Conservation (phyloP, 2,888 invertebrate genomes). For the Sarcophaga subvicina region DNA sequence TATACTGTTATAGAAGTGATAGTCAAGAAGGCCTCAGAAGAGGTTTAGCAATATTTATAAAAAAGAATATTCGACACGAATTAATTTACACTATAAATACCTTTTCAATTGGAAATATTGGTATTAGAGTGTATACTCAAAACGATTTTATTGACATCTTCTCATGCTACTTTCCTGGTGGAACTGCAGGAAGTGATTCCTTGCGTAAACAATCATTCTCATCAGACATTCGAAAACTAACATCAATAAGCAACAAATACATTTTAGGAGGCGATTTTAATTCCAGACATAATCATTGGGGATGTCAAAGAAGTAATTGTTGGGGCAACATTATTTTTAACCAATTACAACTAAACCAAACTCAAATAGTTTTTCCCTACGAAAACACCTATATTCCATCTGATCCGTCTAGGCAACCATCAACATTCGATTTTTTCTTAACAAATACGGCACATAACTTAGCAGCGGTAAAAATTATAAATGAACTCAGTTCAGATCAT, state of each 20-base stretch:
- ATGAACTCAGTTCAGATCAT: background rate
- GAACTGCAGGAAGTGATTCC: background rate
- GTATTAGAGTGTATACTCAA: background rate
- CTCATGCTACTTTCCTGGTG: background rate
- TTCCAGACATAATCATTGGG: too few species aligned
- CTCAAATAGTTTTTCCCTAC: background rate
- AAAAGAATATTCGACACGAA: conserved; percentile 25
- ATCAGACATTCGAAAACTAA: too few species aligned
- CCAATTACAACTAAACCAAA: background rate
- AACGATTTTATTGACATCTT: background rate
- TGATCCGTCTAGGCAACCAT: background rate
- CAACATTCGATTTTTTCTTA: background rate
- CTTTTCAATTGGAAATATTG: background rate
- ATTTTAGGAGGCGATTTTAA: background rate
- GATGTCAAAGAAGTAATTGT: background rate
- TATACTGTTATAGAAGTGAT: conserved; percentile 17
- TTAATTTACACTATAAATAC: background rate
- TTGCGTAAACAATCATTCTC: too few species aligned
- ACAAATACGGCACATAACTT: background rate
- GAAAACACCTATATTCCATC: background rate
- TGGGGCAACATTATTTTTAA: background rate
- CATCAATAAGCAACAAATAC: background rate
- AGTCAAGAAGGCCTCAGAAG: conserved; percentile 16
- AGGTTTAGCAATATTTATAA: conserved; percentile 24
- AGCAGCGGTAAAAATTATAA: background rate